Percentiles rank a stretch among this genome's conserved stretches.
phyloP scores from a whole-genome alignment of 2,888 invertebrate species.

The Watsonalla cultraria region DNA sequence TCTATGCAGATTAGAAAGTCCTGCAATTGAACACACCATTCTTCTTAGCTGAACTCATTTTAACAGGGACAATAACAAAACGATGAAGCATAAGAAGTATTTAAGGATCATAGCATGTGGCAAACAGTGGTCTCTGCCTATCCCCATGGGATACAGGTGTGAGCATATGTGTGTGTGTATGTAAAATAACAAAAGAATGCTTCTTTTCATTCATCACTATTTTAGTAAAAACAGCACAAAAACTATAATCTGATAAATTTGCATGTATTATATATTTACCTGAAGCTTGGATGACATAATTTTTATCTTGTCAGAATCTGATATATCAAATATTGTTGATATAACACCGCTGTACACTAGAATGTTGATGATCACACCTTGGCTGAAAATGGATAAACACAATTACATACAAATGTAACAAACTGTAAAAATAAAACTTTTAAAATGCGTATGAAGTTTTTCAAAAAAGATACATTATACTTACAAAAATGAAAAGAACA shows the following conservation, averaged over 20 bases:
- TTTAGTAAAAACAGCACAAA: no score
- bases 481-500: conserved; percentile 99
- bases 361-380: conserved; percentile 93
- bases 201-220: no score
- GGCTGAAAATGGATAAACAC: conserved; percentile 77
- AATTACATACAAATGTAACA: conserved; percentile 3
- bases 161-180: no score
- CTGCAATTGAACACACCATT: conserved; percentile 74
- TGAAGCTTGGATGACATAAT: conserved; percentile 90
- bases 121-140: no score
- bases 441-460: no score
- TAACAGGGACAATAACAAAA: background rate
- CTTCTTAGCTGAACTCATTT: background rate
- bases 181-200: no score
- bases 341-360: conserved; percentile 91
- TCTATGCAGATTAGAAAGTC: conserved; percentile 98
- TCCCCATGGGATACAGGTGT: no score
- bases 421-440: background rate
- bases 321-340: conserved; percentile 84
- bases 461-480: conserved; percentile 51
- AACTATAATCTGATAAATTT: no score
- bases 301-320: conserved; percentile 82
- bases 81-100: no score
- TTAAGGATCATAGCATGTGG: no score
- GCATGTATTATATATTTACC: conserved; percentile 58